Percentiles rank a stretch among this genome's conserved stretches.
Conservation (phyloP, 30 jellyfish, hydroid and myxozoan genomes). For the Aurelia sp. region DNA sequence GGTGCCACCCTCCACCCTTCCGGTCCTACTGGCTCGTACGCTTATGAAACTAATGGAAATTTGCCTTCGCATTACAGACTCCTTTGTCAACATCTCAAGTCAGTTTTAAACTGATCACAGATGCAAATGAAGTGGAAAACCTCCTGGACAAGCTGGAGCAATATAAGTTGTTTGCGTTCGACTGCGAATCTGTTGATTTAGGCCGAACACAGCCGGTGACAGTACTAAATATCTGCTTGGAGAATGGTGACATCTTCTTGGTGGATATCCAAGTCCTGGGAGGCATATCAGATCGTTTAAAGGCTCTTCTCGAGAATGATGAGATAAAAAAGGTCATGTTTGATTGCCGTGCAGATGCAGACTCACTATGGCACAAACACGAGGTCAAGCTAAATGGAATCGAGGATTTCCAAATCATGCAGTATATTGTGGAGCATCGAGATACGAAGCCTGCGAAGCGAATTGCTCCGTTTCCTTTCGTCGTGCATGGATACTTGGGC, state of each 20-base stretch:
- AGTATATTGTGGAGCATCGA: constrained; percentile 15
- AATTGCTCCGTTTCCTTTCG: constrained; percentile 1
- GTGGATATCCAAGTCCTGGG: constrained; percentile 44
- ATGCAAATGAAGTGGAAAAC: not conserved
- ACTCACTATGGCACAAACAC: constrained; percentile 33
- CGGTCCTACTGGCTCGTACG: no score
- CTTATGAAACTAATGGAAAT: no score
- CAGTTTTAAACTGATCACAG: not conserved
- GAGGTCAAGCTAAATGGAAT: constrained; percentile 20
- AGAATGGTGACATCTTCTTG: constrained; percentile 25
- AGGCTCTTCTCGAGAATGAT: constrained; percentile 21
- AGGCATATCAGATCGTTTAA: constrained; percentile 9
- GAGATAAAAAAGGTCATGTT: constrained; percentile 20
- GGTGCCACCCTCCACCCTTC: no score
- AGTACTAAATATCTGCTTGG: constrained; percentile 20
- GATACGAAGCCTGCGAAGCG: not conserved
- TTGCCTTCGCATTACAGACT: no score
- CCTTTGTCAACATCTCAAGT: no score
- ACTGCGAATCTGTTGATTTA: constrained; percentile 51
- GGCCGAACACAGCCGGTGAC: constrained; percentile 27
- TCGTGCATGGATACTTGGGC: not conserved
- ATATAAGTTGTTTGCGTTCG: constrained; percentile 16
- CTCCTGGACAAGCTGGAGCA: not conserved
- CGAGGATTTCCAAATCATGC: constrained; percentile 48
- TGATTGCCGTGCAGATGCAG: constrained; percentile 60